A percentile compares a stretch with the other conserved stretches of the same genome.
These are phyloP conservation scores for Oxytorus armatus DNA, from an alignment of 2,888 invertebrate genomes.

Conservation along the genomic window DNA sequence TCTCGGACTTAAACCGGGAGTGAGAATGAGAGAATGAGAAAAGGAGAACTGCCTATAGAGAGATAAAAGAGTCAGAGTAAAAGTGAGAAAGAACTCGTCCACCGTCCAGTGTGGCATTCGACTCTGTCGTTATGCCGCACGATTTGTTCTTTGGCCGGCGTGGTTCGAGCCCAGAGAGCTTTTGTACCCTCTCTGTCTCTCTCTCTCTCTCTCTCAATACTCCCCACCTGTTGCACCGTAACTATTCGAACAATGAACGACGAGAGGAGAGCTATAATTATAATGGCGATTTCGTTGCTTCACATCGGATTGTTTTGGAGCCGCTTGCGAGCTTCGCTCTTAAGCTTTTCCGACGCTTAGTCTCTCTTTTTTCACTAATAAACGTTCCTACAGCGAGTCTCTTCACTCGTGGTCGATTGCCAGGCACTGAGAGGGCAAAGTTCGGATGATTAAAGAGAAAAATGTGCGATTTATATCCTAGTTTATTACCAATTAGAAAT, in stretches of 20 bases:
- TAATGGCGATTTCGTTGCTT: constrained; percentile 71
- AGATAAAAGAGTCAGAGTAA: not conserved
- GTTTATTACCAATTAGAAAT: too few relatives aligned
- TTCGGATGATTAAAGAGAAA: not conserved
- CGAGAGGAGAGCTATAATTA: constrained; percentile 74
- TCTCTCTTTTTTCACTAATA: constrained; percentile 20
- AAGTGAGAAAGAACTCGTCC: constrained; percentile 8
- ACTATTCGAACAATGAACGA: constrained; percentile 66
- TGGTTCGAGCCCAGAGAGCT: constrained; percentile 55
- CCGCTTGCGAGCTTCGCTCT: constrained; percentile 6
- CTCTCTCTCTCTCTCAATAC: constrained; percentile 41
- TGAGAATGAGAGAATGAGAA: too few relatives aligned
- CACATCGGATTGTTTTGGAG: constrained; percentile 37
- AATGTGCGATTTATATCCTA: too few relatives aligned
- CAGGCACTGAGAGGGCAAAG: not conserved
- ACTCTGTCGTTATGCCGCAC: constrained; percentile 78
- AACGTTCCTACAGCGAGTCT: constrained; percentile 6
- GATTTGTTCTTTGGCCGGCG: constrained; percentile 75
- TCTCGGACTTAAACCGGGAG: too few relatives aligned
- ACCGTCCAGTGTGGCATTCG: constrained; percentile 58
- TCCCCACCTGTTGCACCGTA: constrained; percentile 76
- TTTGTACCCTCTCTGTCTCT: constrained; percentile 31
- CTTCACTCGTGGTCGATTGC: constrained; percentile 4
- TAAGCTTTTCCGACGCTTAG: constrained; percentile 7
- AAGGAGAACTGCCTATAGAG: too few relatives aligned